Evolutionary conservation across 2,797 vertebrate species (phyloP).

Genomic region (Anas capensis): DNA sequence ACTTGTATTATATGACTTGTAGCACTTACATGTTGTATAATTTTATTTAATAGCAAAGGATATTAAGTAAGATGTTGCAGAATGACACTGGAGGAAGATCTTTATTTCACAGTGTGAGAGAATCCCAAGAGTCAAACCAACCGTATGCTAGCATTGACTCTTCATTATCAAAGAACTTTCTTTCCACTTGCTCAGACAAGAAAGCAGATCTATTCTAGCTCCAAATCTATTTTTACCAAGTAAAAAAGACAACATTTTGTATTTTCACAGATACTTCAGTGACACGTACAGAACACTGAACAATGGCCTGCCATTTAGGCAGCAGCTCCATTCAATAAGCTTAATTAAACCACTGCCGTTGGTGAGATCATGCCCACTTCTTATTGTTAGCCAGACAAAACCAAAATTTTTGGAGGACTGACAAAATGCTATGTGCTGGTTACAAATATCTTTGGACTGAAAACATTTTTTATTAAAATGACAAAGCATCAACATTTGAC

Average conservation of each 20-base stretch:
- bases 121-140: background rate
- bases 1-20: background rate
- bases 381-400: background rate
- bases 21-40: background rate
- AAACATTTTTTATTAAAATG: background rate
- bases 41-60: too few relatives aligned
- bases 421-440: background rate
- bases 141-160: background rate
- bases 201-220: background rate
- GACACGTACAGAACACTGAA: too few relatives aligned
- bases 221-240: background rate
- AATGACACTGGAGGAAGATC: background rate
- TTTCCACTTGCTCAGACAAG: background rate
- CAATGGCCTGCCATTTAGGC: background rate
- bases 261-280: background rate
- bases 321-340: background rate
- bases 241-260: background rate
- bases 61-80: accelerated
- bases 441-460: background rate
- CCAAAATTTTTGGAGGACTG: background rate
- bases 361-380: background rate
- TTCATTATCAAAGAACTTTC: background rate
- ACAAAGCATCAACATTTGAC: background rate
- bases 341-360: background rate
- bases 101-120: background rate